Evolutionary conservation across 2,888 invertebrate species (phyloP), one percentile per base, ranked within the genome.

Genomic region (Oxycera nigricornis): DNA sequence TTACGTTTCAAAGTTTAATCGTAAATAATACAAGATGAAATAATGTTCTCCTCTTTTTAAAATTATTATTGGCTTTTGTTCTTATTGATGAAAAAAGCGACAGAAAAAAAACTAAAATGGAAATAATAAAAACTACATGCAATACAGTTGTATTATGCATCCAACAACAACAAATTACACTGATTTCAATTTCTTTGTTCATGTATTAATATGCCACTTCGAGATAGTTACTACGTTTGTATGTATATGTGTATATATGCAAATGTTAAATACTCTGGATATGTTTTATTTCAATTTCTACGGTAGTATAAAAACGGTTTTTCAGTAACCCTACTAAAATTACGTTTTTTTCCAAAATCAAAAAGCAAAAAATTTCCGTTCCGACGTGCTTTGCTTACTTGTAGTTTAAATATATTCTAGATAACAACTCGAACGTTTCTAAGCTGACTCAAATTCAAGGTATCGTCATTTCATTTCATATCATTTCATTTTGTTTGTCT

Each of bases 241-340:
- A 61, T 61, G 24, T 14, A n/a, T n/a, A n/a, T 59, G 6, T 59
- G 59, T 57, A 26, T 57, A 57, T 57, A 26, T 26, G 24, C 14
- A 61, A 61, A 30, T 61, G 61, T 61, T 61, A 31, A 61, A 52
- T 70, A 70, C 31, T 70, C 24, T 30, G 28, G 70, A 70, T 70
- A 70, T 70, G 70, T 70, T 55, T 70, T 41, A 52, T 70, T 70
- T 70, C 70, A 70, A 52, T 55, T 70, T 30, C 35, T 70, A 50
- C 30, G 46, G 30, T 30, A 70, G 35, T 70, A 70, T 70, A 70
- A 70, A 70, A 70, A 70, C 52, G 7, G 52, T 35, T 50, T n/a
- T 62, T 46, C 39, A 41, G 14, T 65, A 39, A 39, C 24, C 24
- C 28, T 41, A 30, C 65, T 46, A 46, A 46, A 46, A 46, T 46